Evolutionary conservation across 2,888 invertebrate species (phyloP).

Genomic region (Ormyrus nitidulus): DNA sequence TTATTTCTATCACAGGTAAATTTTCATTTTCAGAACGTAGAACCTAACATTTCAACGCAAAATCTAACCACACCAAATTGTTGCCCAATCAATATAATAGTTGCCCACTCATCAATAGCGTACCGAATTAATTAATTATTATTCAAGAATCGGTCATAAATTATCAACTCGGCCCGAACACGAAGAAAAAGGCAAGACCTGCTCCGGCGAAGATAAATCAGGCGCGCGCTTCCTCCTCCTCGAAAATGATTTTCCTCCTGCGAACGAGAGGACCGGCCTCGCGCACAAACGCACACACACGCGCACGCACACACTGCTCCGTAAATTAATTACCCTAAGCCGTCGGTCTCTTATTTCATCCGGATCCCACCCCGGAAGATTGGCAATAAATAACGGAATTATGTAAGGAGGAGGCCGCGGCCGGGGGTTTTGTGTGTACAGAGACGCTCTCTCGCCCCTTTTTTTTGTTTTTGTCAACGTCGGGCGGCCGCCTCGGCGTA

Average conservation of each 20-base stretch:
- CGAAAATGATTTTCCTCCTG: slow-evolving; percentile 56
- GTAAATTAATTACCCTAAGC: slow-evolving; percentile 68
- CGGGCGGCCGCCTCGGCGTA: not conserved
- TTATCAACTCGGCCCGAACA: not conserved
- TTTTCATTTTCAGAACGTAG: too few relatives aligned
- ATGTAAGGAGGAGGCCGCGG: slow-evolving; percentile 61
- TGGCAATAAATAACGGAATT: slow-evolving; percentile 70
- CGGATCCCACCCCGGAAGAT: slow-evolving; percentile 57
- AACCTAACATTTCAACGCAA: too few relatives aligned
- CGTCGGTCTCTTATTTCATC: slow-evolving; percentile 61
- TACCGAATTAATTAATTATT: not conserved
- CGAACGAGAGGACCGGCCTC: not conserved
- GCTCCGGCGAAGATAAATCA: slow-evolving; percentile 30
- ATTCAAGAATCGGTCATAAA: slow-evolving; percentile 30
- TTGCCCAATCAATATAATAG: too few relatives aligned
- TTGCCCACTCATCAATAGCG: not conserved
- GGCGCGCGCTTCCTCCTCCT: slow-evolving; percentile 4
- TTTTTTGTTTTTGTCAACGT: slow-evolving; percentile 34
- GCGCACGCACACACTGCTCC: slow-evolving; percentile 49
- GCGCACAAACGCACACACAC: not conserved
- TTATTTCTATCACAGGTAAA: too few relatives aligned
- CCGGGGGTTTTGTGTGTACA: not conserved
- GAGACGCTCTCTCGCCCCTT: not conserved
- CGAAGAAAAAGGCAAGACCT: not conserved
- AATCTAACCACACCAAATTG: too few relatives aligned